phyloP scores from a whole-genome alignment of 2,113 vertebrate species.

The Antigone vipio region DNA sequence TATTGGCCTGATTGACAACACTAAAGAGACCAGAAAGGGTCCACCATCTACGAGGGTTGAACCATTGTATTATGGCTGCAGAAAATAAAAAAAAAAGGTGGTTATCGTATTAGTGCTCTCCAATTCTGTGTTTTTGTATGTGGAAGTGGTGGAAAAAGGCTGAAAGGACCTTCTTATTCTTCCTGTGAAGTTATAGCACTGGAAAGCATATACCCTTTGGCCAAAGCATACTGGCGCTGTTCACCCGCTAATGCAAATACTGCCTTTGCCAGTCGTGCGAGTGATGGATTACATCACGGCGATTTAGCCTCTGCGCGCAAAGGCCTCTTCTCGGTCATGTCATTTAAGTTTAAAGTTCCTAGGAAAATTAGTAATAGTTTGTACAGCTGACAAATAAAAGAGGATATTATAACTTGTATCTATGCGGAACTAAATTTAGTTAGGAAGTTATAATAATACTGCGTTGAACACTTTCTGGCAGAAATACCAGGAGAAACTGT shows the following conservation, averaged over 20 bases:
- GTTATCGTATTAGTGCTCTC: neutral
- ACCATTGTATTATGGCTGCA: neutral
- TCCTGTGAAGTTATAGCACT: neutral
- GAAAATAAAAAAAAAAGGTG: neutral
- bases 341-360: neutral
- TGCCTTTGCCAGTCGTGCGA: neutral
- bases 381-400: neutral
- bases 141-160: neutral
- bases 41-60: fast-evolving
- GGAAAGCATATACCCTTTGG: neutral
- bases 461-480: neutral
- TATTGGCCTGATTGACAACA: neutral
- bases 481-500: neutral
- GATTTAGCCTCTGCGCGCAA: neutral
- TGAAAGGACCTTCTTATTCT: neutral
- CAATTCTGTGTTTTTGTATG: neutral
- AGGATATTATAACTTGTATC: neutral
- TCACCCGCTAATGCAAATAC: neutral
- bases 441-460: neutral
- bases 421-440: neutral
- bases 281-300: neutral
- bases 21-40: neutral
- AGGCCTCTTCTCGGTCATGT: neutral
- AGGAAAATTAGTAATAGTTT: neutral
- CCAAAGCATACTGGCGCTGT: neutral